Conservation (phyloP, 2,797 vertebrate species). For the Denticeps clupeoides region DNA sequence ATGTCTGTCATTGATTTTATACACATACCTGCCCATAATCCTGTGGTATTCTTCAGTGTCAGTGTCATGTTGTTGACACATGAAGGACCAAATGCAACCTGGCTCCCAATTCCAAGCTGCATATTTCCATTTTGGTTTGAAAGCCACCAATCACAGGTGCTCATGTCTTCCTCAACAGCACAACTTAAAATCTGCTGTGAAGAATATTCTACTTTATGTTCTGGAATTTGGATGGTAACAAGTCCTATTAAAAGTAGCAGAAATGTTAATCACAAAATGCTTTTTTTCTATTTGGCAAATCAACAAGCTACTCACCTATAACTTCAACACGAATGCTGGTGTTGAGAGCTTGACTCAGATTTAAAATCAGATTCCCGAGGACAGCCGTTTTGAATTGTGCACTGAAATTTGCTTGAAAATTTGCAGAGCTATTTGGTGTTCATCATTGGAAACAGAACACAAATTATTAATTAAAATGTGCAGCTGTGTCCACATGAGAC, state of each 20-base stretch:
- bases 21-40: conserved; percentile 23
- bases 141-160: conserved; percentile 31
- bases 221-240: conserved; percentile 29
- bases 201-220: conserved; percentile 12
- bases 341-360: accelerated
- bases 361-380: conserved; percentile 17
- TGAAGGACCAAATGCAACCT: conserved; percentile 12
- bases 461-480: not conserved
- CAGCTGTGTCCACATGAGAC: too few species aligned
- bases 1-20: not conserved
- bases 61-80: conserved; percentile 11
- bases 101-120: conserved; percentile 33
- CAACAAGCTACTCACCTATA: conserved; percentile 35
- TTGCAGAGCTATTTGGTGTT: not conserved
- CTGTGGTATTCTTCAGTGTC: conserved; percentile 10
- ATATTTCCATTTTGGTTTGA: accelerated
- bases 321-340: conserved; percentile 24
- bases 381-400: conserved; percentile 4
- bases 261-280: not conserved
- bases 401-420: conserved; percentile 30
- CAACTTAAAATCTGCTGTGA: conserved; percentile 26
- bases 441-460: accelerated
- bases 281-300: too few species aligned
- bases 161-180: conserved; percentile 18
- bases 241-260: conserved; percentile 41